Evolutionary conservation across 2,797 vertebrate genomes (phyloP).

Genomic region (Pangasius larnaudii): DNA sequence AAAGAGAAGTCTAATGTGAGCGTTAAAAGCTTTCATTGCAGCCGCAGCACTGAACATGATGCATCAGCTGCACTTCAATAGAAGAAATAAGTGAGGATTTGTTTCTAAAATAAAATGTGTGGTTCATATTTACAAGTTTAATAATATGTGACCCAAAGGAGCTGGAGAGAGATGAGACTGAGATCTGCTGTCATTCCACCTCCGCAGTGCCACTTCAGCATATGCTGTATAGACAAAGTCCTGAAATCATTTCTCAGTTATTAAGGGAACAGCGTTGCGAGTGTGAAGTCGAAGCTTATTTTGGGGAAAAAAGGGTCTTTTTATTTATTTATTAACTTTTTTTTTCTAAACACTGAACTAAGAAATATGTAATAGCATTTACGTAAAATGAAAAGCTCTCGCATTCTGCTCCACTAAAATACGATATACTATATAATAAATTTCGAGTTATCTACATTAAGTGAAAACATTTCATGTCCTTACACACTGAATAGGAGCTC

Average conservation of each 20-base stretch:
- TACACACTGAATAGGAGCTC: neutral
- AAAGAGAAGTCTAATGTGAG: neutral
- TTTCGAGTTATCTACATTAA: neutral
- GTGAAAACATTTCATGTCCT: neutral
- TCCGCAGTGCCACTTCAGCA: neutral
- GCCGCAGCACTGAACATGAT: neutral
- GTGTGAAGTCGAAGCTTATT: slow-evolving; percentile 13
- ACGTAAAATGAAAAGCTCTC: neutral
- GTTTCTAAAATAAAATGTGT: neutral
- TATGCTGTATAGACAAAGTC: neutral
- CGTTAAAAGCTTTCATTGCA: neutral
- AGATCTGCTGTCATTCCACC: slow-evolving; percentile 14
- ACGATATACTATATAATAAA: too few relatives aligned
- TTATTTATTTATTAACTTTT: neutral
- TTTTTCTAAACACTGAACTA: neutral
- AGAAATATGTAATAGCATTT: neutral
- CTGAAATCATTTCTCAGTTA: slow-evolving; percentile 15
- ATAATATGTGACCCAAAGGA: slow-evolving; percentile 11
- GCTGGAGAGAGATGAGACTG: slow-evolving; percentile 9
- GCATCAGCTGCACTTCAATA: neutral
- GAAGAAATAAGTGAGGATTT: neutral
- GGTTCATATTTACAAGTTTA: slow-evolving; percentile 15
- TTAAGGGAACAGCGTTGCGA: slow-evolving; percentile 8
- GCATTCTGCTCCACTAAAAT: neutral
- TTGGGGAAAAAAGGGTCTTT: neutral